A percentile compares a stretch with the other conserved stretches of the same genome.
These are phyloP conservation scores for Amiota mariae DNA, from an alignment of 2,888 invertebrate genomes.

Conservation along the genomic window DNA sequence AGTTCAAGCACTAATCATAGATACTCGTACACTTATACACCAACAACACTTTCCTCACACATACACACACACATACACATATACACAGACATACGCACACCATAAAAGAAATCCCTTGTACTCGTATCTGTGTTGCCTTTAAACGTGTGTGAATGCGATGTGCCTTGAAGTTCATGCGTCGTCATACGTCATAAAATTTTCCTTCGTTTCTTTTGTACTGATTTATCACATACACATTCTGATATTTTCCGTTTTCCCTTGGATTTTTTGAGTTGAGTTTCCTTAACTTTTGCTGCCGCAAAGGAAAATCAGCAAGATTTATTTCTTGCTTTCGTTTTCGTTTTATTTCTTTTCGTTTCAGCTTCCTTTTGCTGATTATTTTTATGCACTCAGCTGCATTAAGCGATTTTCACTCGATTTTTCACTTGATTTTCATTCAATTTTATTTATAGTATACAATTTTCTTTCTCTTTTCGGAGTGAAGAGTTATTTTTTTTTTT, in stretches of 20 bases:
- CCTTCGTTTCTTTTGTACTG: not conserved
- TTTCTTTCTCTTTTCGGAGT: too few species aligned
- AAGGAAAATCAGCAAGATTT: not conserved
- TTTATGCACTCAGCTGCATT: slow-evolving; percentile 14
- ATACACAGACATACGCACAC: slow-evolving; percentile 4
- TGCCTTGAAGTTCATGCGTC: not conserved
- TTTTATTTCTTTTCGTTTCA: not conserved
- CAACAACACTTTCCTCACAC: not conserved
- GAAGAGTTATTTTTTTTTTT: too few species aligned
- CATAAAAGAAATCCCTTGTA: not conserved
- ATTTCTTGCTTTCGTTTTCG: not conserved
- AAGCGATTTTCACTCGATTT: not conserved
- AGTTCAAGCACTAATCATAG: not conserved
- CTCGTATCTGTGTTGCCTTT: not conserved
- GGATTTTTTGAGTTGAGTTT: not conserved
- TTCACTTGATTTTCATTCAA: too few species aligned
- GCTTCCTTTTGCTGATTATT: not conserved
- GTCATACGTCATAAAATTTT: not conserved
- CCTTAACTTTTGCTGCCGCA: not conserved
- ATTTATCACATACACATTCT: not conserved
- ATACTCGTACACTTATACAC: not conserved
- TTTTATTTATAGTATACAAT: too few species aligned
- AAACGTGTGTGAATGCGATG: too few species aligned
- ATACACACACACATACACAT: slow-evolving; percentile 16
- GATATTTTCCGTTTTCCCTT: not conserved